These are phyloP conservation scores for Cetoscarus ocellatus DNA, from an alignment of 2,797 vertebrate species.

Conservation along the genomic window DNA sequence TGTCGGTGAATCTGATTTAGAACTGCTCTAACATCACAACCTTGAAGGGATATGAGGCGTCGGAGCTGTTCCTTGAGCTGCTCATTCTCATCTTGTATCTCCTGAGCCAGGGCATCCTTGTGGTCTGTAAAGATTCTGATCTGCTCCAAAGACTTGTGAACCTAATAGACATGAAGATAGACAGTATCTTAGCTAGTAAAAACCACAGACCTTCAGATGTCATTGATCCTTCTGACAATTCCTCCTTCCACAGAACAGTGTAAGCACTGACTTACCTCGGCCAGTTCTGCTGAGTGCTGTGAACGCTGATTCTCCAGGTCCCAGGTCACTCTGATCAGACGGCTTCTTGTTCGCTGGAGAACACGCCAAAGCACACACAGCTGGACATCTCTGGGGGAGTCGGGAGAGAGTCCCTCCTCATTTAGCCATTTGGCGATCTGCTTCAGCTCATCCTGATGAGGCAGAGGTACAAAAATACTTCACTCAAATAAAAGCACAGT, in stretches of 20 bases:
- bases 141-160: conserved; percentile 84
- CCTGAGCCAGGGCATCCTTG: conserved; percentile 74
- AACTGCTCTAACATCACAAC: too few species aligned
- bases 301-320: conserved; percentile 67
- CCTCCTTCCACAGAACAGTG: not conserved
- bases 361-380: conserved; percentile 67
- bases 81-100: conserved; percentile 85
- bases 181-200: not conserved
- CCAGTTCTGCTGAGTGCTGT: conserved; percentile 69
- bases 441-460: conserved; percentile 48
- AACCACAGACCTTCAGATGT: not conserved
- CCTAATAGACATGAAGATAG: conserved; percentile 67
- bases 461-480: too few species aligned
- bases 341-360: conserved; percentile 38
- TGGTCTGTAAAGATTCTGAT: conserved; percentile 81
- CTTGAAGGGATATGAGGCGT: conserved; percentile 79
- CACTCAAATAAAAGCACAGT: too few species aligned
- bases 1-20: too few species aligned
- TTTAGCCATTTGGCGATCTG: conserved; percentile 59
- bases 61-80: conserved; percentile 80
- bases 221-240: not conserved
- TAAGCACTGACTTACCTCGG: conserved; percentile 56
- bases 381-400: conserved; percentile 51
- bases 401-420: conserved; percentile 62
- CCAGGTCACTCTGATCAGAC: conserved; percentile 52